Evolutionary conservation across 53 echinoderm and acorn worm species (phyloP), one percentile per base, ranked within the genome.

Genomic region (Henricia sp.): DNA sequence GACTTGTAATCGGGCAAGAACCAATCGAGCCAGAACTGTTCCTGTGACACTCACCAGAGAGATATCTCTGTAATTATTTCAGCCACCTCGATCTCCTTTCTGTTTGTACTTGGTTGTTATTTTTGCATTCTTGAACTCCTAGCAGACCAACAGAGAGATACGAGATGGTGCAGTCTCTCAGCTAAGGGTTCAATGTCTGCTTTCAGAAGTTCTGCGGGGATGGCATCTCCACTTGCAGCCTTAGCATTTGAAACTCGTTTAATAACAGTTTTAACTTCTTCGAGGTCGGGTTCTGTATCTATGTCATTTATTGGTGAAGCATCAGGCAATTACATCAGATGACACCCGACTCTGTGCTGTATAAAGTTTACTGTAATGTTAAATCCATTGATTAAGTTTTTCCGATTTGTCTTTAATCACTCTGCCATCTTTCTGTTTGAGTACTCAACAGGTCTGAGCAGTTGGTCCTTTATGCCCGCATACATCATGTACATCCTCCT

Each of bases 81-180:
- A 64, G 64, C 35, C 30, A 2, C 64, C 50, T 13, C 46, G 35
- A 28, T 68, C 88, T 55, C 88, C 70, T 28, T 85, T 57, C 63
- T 85, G 74, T 85, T 74, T 85, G 74, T 58, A 85, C 11, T 58
- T 42, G 5, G 73, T 85, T n/a, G 67, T 41, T 32, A 80, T 78
- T n/a, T 80, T 78, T 3, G 87, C 78, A 55, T 68, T 68, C 39
- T 37, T 67, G 38, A 87, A 48, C 25, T 87, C 88, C 56, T 64
- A 19, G 58, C 54, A 34, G 46, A 23, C 80, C 88, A 87, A 37
- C 82, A 68, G 21, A 36, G 78, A 38, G 67, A 78, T 3, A 87
- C 51, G 4, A 87, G 34, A 6, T 68, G 9, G 4, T 67, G 56
- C 3, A 76, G 66, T 2, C 12, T 38, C 14, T 14, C 19, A 8